phyloP scores from a whole-genome alignment of 2,113 vertebrate species.

The Prunella fulvescens region DNA sequence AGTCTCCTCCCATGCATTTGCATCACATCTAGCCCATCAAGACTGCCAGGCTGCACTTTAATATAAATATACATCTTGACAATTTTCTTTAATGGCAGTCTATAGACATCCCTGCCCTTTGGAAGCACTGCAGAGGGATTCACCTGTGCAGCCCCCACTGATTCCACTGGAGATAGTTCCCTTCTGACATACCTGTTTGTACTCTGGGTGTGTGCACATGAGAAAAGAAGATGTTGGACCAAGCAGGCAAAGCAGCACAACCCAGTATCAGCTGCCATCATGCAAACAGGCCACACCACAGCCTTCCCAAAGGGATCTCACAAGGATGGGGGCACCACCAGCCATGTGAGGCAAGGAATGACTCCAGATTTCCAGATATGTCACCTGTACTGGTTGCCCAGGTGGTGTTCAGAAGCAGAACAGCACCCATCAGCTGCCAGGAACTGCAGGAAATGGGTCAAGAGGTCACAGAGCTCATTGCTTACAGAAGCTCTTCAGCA shows the following conservation, averaged over 20 bases:
- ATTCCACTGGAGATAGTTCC: background rate
- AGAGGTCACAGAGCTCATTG: background rate
- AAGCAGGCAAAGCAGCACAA: background rate
- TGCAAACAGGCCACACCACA: background rate
- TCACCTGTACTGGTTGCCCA: background rate
- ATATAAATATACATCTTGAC: background rate
- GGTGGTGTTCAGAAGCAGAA: background rate
- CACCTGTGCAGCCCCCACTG: background rate
- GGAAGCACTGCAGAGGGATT: background rate
- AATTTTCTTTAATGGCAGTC: slow-evolving; percentile 30
- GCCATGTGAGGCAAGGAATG: background rate
- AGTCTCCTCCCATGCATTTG: background rate
- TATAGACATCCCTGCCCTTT: background rate
- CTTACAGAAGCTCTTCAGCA: background rate
- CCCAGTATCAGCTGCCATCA: background rate
- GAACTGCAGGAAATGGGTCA: background rate
- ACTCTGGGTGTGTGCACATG: background rate
- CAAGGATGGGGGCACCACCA: background rate
- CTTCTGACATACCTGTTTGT: background rate
- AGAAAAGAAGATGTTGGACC: background rate
- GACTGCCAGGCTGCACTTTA: slow-evolving; percentile 5
- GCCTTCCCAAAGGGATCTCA: background rate
- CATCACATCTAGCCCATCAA: background rate
- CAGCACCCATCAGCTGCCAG: background rate
- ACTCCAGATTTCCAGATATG: background rate